Base-by-base conservation (phyloP, 1,140 invertebrate genomes). In the Bombus confusus region DNA sequence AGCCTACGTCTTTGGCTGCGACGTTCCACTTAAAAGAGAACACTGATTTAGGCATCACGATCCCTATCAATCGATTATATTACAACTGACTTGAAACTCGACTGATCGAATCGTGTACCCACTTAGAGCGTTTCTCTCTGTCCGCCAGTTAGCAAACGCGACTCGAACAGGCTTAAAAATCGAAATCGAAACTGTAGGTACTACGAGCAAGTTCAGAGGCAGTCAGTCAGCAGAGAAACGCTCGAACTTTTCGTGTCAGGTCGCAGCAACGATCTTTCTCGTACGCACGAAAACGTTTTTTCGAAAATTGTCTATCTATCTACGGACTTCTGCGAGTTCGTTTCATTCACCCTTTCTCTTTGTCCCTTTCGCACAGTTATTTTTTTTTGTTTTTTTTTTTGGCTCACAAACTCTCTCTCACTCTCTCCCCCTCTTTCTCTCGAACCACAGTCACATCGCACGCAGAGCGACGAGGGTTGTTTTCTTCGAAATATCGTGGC, bases 261-360 rank as follows among this genome's bases (percentile, higher is more conserved):
- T 81, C 79, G 84, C 84, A 81, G 79, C 84, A 74, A 89, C 86
- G 71, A 86, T 91, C 25, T 25, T 47, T 84, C 37, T 78, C 69
- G 73, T 83, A 89, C 81, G 87, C 88, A 77, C 66, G 57, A 83
- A 85, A 87, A 84, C 41, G 73, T 78, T 52, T n/a, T 91, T 88
- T 93, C 91, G 91, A 92, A 94, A 94, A 93, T 93, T 94, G 91
- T 86, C 93, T 94, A 94, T 93, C 93, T 94, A 95, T 86, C 93
- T 94, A 94, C 79, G 79, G 86, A 83, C 82, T 86, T 59, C 72
- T 84, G 83, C 68, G 74, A 76, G 69, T 79, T 80, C 71, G 2
- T 64, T 69, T 76, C 68, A 47, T 3, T 52, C 66, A 34, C 22
- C 52, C 59, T 57, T 59, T 74, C n/a, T 62, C 18, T 86, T 74